Base-by-base conservation (phyloP, 2,113 vertebrate genomes). In the Neogobius melanostomus region DNA sequence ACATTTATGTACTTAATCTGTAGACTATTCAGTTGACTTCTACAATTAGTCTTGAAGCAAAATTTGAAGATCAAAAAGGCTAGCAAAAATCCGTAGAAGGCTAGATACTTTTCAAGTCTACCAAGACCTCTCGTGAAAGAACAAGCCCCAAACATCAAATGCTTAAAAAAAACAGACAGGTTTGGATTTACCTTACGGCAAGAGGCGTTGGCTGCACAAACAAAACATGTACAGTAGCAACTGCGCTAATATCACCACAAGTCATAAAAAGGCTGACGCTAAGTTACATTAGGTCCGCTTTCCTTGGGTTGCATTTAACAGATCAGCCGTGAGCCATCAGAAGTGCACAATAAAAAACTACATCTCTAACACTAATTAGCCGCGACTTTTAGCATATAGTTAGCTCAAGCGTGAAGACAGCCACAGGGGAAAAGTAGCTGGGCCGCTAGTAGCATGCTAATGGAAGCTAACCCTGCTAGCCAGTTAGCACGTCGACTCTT, bases 141-240 rank as follows among this genome's bases (percentile, higher is more conserved):
- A 3, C 5, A 15, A 9, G 7, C 28, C 5, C 6, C 9, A n/a
- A 16, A 36, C 50, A 59, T 42, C 43, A 3, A 15, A 28, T 16
- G 60, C 61, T 68, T 36, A 69, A 81, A 47, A 14, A 44, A 74
- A 53, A 59, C n/a, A 53, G 3, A 3, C 28, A 28, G 10, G 45
- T 17, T 36, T 36, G 28, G 28, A 36, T 36, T 36, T 46, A 12
- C n/a, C 7, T 56, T 67, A 14, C 8, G 43, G 42, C 14, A 14
- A 42, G 54, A 85, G 73, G 78, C 81, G 73, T 83, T 82, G 82
- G 71, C 83, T 75, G 15, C 44, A 71, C 9, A 16, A 46, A 9
- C 9, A 46, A 28, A 54, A 28, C 68, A 14, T 16, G 42, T 45
- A 46, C n/a, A 36, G 59, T 28, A 80, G 78, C 62, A 61, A 15